phyloP scores from a whole-genome alignment of 2,888 invertebrate genomes.

The Volucella bombylans region DNA sequence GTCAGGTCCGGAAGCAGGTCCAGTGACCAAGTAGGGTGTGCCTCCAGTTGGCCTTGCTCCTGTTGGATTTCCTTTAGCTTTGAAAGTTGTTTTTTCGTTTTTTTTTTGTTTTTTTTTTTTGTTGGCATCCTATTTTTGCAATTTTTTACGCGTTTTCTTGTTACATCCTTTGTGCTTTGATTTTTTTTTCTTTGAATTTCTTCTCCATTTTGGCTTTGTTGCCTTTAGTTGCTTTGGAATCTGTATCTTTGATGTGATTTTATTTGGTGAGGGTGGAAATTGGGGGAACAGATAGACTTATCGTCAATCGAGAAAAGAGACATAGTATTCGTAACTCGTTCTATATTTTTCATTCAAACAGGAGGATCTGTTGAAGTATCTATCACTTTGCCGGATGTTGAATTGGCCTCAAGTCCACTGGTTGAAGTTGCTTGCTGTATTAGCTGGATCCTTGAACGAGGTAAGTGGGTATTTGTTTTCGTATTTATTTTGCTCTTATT shows the following conservation, averaged over 20 bases:
- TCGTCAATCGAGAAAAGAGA: slow-evolving; percentile 11
- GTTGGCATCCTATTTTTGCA: slow-evolving; percentile 49
- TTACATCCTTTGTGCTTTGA: slow-evolving; percentile 24
- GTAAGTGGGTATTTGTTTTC: slow-evolving; percentile 79
- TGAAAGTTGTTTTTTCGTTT: slow-evolving; percentile 3
- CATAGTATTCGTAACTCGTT: slow-evolving; percentile 24
- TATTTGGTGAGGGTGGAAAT: not conserved
- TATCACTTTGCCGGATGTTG: slow-evolving; percentile 86
- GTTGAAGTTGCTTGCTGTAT: slow-evolving; percentile 89
- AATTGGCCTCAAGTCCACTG: slow-evolving; percentile 85
- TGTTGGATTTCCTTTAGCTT: slow-evolving; percentile 12
- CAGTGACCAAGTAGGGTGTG: not conserved
- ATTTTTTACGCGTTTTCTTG: slow-evolving; percentile 67
- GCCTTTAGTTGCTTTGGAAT: slow-evolving; percentile 6
- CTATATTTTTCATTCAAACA: slow-evolving; percentile 61
- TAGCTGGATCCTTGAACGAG: slow-evolving; percentile 87
- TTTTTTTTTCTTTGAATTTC: not conserved
- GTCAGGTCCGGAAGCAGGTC: not conserved
- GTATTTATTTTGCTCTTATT: not conserved
- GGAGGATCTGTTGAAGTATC: slow-evolving; percentile 84
- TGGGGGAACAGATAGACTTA: not conserved
- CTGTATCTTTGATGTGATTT: slow-evolving; percentile 48
- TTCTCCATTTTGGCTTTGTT: not conserved
- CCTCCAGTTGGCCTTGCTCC: slow-evolving; percentile 33
- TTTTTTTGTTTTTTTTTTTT: slow-evolving; percentile 2